Evolutionary conservation across 1,140 invertebrate genomes (phyloP).

Genomic region (Matsumurasca onukii): DNA sequence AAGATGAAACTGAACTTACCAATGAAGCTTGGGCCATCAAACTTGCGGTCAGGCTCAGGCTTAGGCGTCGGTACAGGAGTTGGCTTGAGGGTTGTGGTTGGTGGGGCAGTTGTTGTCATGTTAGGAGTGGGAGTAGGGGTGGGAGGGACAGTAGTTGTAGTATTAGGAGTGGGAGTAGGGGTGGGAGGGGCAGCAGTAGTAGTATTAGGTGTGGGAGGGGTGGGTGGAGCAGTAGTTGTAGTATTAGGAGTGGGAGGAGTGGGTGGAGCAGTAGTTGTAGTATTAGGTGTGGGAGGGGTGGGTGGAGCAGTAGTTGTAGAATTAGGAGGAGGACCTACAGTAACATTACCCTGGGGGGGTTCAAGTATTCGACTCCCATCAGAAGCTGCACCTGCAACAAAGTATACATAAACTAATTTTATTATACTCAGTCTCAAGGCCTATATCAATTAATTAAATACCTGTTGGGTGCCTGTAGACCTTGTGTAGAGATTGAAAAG

Average conservation of each 20-base stretch:
- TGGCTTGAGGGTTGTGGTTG: slow-evolving; percentile 18
- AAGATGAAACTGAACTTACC: too few species aligned
- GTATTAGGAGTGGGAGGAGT: neutral
- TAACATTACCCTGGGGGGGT: too few species aligned
- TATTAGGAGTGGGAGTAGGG: neutral
- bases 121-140: neutral
- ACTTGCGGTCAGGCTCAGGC: slow-evolving; percentile 48
- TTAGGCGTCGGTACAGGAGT: slow-evolving; percentile 31
- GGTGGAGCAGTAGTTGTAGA: neutral
- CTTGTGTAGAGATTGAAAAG: too few species aligned
- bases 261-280: neutral
- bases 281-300: neutral
- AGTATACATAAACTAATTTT: too few species aligned
- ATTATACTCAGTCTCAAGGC: too few species aligned
- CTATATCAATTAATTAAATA: too few species aligned
- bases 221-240: neutral
- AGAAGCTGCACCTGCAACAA: too few species aligned
- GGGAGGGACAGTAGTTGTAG: neutral
- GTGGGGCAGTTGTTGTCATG: slow-evolving; percentile 23
- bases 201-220: neutral
- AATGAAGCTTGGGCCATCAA: slow-evolving; percentile 68
- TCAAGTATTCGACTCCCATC: too few species aligned
- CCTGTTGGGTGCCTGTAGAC: too few species aligned
- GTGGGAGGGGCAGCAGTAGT: neutral
- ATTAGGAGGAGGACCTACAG: neutral